Percentiles rank a stretch among this genome's conserved stretches.
Evolutionary conservation across 2,888 invertebrate genomes (phyloP).

Genomic region (Netelia fuscicornis): DNA sequence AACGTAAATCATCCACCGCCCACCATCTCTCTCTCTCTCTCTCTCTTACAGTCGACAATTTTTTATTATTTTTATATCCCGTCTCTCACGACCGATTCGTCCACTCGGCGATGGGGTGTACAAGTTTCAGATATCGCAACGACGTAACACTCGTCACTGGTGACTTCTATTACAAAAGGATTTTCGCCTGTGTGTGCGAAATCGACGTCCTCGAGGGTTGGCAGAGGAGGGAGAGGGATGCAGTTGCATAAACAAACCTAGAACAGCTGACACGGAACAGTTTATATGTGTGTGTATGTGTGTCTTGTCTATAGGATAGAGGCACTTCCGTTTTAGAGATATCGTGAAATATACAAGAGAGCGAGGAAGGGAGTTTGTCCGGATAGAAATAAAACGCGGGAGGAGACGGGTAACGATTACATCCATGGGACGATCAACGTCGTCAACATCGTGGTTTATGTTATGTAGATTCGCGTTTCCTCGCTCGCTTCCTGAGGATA

Average conservation of each 20-base stretch:
- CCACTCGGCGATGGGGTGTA: slow-evolving; percentile 43
- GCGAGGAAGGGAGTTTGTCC: too few relatives aligned
- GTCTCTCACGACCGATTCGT: slow-evolving; percentile 55
- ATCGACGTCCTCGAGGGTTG: not conserved
- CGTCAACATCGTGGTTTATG: too few relatives aligned
- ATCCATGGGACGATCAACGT: too few relatives aligned
- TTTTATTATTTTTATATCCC: slow-evolving; percentile 17
- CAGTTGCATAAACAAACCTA: not conserved
- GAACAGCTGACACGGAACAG: not conserved
- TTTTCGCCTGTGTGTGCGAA: not conserved
- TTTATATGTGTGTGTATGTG: not conserved
- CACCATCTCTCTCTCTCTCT: slow-evolving; percentile 37
- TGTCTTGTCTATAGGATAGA: not conserved
- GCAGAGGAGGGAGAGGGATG: not conserved
- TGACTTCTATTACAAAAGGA: not conserved
- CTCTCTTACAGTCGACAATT: not conserved
- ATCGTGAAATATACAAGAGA: not conserved
- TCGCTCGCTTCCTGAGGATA: too few relatives aligned
- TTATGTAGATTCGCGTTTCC: too few relatives aligned
- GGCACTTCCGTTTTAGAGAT: not conserved
- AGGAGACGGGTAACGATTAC: too few relatives aligned
- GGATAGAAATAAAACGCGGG: too few relatives aligned
- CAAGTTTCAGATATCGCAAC: slow-evolving; percentile 28
- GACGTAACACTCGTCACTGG: slow-evolving; percentile 22
- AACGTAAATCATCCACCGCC: slow-evolving; percentile 64